Evolutionary conservation across 37 sponge, comb jelly and placozoan genomes (phyloP), one percentile per base, ranked within the genome.

Genomic region (Chondrosia reniformis): DNA sequence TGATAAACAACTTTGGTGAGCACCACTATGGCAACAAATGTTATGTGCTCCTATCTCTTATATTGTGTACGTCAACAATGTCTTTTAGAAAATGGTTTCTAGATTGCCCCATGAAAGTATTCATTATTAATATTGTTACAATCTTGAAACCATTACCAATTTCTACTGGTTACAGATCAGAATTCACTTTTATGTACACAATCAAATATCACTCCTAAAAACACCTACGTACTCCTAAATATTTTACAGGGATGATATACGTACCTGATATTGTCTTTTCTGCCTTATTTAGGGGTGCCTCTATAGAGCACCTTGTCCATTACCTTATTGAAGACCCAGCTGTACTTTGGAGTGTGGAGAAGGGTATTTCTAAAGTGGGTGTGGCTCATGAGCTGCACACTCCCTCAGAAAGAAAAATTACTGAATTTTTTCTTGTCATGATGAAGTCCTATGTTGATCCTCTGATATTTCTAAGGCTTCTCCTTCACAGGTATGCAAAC

Each of bases 361-460:
- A 1, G 9, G 43, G n/a, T 22, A 25, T 25, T 0, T 33, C 32
- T 1, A 2, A 43, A 2, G 36, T 75, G 56, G 59, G 55, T 56
- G 57, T 38, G 54, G 32, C 39, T 44, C 33, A 30, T 55, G 40
- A 62, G 34, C 52, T 34, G 44, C 75, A 37, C 72, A 62, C 77
- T 13, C 88, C 84, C 10, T 79, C 93, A 59, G 81, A 81, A 41
- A 80, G 90, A n/a, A 84, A 94, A 49, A 86, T 90, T 52, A 36
- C 78, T 9, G 77, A 79, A 21, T 90, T 94, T 81, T 88, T 90
- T 73, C 80, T 94, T 34, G 84, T 91, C 32, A 85, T 84, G 1
- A 87, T 80, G 45, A 81, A 81, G 30, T 88, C 95, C 40, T 94
- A 88, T 67, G 46, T 85, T 12, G 90, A 91, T 38, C 95, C 95